Evolutionary conservation across 2,888 invertebrate species (phyloP).

Genomic region (Notodonta dromedarius): DNA sequence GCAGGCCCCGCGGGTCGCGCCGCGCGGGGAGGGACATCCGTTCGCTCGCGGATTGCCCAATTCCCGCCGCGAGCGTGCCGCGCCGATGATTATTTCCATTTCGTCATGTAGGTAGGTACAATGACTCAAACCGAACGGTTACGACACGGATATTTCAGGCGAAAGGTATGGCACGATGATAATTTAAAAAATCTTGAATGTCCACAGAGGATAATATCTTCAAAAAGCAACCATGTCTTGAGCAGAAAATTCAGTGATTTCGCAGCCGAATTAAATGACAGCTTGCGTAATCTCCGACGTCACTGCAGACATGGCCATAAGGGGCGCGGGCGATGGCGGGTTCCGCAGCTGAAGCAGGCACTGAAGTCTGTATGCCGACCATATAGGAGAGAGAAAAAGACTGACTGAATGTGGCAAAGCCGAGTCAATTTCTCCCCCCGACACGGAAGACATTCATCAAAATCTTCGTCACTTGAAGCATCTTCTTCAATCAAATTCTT

Average conservation of each 20-base stretch:
- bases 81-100: slow-evolving; percentile 66
- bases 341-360: slow-evolving; percentile 17
- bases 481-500: slow-evolving; percentile 34
- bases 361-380: slow-evolving; percentile 77
- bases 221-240: slow-evolving; percentile 50
- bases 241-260: slow-evolving; percentile 81
- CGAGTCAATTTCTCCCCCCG: slow-evolving; percentile 88
- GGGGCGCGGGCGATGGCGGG: slow-evolving; percentile 23
- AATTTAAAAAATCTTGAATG: slow-evolving; percentile 22
- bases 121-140: slow-evolving; percentile 68
- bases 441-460: slow-evolving; percentile 69
- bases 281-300: slow-evolving; percentile 81
- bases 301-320: slow-evolving; percentile 73
- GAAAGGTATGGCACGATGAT: slow-evolving; percentile 31
- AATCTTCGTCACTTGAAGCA: slow-evolving; percentile 32
- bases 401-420: slow-evolving; percentile 86
- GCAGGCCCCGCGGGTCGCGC: slow-evolving; percentile 36
- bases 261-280: slow-evolving; percentile 75
- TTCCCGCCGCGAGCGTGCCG: slow-evolving; percentile 62
- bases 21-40: slow-evolving; percentile 56
- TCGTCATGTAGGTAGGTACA: slow-evolving; percentile 59
- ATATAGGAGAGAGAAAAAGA: slow-evolving; percentile 93
- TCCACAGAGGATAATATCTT: slow-evolving; percentile 11
- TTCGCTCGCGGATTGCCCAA: slow-evolving; percentile 76
- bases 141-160: slow-evolving; percentile 61